Evolutionary conservation across 2,113 vertebrate genomes (phyloP).

Genomic region (Barnardius zonarius): DNA sequence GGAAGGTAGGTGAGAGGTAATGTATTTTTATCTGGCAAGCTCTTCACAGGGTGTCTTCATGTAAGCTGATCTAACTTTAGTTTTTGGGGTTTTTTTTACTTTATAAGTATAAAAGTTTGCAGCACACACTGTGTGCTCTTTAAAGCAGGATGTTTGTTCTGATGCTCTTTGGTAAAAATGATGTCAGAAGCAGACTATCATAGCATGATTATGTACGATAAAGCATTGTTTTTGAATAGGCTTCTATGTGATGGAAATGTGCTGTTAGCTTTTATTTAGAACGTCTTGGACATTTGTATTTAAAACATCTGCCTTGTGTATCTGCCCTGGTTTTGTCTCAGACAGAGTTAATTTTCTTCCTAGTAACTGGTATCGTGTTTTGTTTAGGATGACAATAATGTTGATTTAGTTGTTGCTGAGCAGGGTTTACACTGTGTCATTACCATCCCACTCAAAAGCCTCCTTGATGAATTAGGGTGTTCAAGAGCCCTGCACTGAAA

Average conservation of each 20-base stretch:
- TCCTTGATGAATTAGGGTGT: neutral
- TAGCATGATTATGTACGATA: neutral
- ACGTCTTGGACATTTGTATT: neutral
- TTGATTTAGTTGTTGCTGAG: neutral
- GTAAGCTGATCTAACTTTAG: neutral
- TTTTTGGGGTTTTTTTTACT: neutral
- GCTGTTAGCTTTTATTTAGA: neutral
- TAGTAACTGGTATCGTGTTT: neutral
- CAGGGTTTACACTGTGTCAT: neutral
- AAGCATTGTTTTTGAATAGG: neutral
- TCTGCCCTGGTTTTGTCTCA: neutral
- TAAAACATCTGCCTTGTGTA: neutral
- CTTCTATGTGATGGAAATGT: neutral
- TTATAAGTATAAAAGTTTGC: neutral
- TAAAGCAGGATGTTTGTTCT: neutral
- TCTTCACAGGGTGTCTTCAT: neutral
- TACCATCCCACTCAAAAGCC: neutral
- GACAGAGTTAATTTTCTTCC: neutral
- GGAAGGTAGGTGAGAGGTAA: slow-evolving; percentile 77
- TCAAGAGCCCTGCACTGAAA: neutral
- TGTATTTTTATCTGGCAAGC: neutral
- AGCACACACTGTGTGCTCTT: neutral
- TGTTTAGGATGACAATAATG: neutral
- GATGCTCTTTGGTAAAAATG: neutral
- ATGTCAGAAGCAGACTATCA: neutral